Conservation (phyloP, 2,797 vertebrate genomes). For the Syncerus caffer region DNA sequence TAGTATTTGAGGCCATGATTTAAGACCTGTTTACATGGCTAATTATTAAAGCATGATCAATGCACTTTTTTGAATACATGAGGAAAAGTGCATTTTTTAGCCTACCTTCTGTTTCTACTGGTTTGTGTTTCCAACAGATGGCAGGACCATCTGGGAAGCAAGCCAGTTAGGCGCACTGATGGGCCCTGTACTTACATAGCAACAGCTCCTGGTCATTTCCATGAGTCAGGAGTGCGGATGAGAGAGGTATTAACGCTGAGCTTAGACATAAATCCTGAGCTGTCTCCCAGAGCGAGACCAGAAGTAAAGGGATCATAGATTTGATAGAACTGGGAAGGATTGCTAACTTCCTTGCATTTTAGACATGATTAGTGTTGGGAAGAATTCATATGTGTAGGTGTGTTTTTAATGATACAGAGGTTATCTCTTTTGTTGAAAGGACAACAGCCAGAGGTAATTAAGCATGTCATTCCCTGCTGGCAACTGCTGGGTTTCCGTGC, state of each 20-base stretch:
- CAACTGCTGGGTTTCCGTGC: neutral
- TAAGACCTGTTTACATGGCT: conserved; percentile 52
- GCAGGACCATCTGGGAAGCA: conserved; percentile 59
- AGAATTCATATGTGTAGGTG: neutral
- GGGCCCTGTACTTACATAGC: conserved; percentile 48
- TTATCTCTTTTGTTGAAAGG: neutral
- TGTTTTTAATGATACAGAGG: conserved; percentile 4
- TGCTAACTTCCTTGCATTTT: neutral
- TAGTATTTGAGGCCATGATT: neutral
- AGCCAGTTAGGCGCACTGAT: conserved; percentile 48
- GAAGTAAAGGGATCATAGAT: neutral
- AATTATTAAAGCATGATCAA: conserved; percentile 61
- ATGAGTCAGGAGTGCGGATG: neutral
- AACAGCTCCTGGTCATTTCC: conserved; percentile 68
- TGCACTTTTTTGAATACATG: conserved; percentile 49
- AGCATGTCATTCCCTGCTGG: conserved; percentile 40
- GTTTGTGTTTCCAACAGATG: conserved; percentile 75
- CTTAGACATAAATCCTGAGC: conserved; percentile 16
- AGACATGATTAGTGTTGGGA: neutral
- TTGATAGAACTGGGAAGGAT: neutral
- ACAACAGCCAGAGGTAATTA: conserved; percentile 47
- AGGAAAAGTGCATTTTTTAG: conserved; percentile 47
- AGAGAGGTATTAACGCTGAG: conserved; percentile 16
- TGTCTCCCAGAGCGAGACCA: neutral
- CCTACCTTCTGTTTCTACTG: conserved; percentile 54